A percentile compares a stretch with the other conserved stretches of the same genome.
Evolutionary conservation across 1,140 invertebrate species (phyloP).

Genomic region (Papilio polytes): DNA sequence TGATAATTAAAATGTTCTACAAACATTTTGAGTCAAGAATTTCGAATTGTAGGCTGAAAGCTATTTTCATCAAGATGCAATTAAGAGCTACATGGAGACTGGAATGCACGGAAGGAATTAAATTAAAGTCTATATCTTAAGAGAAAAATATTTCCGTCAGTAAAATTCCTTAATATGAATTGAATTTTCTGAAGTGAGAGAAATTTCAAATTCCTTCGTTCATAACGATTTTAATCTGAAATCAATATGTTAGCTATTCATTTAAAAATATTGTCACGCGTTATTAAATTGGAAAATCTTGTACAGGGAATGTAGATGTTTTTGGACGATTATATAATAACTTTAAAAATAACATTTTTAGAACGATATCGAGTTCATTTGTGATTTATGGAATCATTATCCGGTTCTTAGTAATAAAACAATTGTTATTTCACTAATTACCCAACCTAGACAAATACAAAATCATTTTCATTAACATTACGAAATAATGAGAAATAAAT

Average conservation of each 20-base stretch:
- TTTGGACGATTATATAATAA: too few relatives aligned
- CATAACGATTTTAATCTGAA: neutral
- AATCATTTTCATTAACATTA: too few relatives aligned
- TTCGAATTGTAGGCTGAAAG: neutral
- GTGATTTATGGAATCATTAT: too few relatives aligned
- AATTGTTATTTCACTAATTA: too few relatives aligned
- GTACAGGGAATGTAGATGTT: too few relatives aligned
- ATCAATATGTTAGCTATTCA: neutral
- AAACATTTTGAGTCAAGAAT: neutral
- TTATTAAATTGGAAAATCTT: neutral
- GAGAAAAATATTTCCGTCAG: conserved; percentile 4
- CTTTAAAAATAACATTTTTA: too few relatives aligned
- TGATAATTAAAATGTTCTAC: neutral
- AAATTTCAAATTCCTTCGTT: neutral
- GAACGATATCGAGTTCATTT: too few relatives aligned
- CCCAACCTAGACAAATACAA: too few relatives aligned
- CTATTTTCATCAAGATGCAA: conserved; percentile 13
- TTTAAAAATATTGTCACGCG: neutral
- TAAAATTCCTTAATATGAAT: conserved; percentile 18
- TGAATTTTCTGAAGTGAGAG: neutral
- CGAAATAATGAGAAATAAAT: neutral
- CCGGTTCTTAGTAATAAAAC: too few relatives aligned
- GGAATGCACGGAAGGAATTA: neutral
- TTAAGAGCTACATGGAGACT: neutral
- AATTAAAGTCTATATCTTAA: conserved; percentile 23